Base-by-base conservation (phyloP, 2,888 invertebrate species). In the Syrista parreyssii region DNA sequence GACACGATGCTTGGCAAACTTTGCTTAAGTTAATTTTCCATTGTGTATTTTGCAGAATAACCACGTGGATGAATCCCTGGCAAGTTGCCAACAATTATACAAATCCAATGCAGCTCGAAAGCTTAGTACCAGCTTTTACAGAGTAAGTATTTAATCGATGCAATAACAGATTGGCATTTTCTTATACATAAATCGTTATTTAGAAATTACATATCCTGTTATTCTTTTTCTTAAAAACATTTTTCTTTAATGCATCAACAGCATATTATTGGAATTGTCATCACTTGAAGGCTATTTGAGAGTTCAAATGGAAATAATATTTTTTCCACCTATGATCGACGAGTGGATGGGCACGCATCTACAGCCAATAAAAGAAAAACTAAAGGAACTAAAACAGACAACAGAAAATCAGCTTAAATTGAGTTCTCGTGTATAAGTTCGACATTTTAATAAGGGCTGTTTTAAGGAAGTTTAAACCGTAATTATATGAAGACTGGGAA, bases 61-160 rank as follows among this genome's bases (percentile, higher is more conserved):
- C 92, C 68, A 94, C 95, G 0, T 96, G 95, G 95, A 90, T 95
- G 90, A 95, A 95, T 88, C 93, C 93, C 0, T 95, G 95, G 95
- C 95, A 95, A 89, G 90, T 95, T n/a, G 92, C 93, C 69, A 93
- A 93, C 79, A 93, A 93, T 81, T 95, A 93, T 85, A 95, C 94
- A 0, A 94, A 94, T 85, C 94, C 95, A 6, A 93, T 94, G 94
- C 94, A 94, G 84, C 91, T 95, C 6, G 93, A 94, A 79, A 93
- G 93, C 68, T 92, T 95, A 15, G 88, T 93, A 12, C 92, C 92
- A n/a, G 91, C 92, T 3, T 92, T 95, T 11, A 92, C 92, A 73
- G 92, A 93, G 95, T 95, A 88, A 93, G 94, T 92, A 80, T 68
- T 75, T 76, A 73, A 36, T 76, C 75, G 68, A 72, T 9, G 9